Conservation (phyloP, 2,888 invertebrate species). For the Elmis aenea region DNA sequence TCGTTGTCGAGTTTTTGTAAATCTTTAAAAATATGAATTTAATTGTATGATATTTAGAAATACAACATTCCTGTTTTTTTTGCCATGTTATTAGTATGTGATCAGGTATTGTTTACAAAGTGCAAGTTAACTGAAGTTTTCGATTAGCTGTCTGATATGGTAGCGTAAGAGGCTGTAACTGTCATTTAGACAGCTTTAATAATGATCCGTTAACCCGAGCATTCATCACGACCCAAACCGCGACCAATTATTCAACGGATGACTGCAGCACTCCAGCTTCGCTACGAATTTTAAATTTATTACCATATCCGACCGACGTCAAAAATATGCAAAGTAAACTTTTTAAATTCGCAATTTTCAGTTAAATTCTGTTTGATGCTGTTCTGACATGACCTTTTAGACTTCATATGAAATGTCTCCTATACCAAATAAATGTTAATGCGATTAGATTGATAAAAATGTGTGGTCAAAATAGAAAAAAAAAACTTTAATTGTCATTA, state of each 20-base stretch:
- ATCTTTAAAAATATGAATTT: too few species aligned
- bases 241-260: conserved; percentile 35
- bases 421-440: too few species aligned
- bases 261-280: conserved; percentile 28
- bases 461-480: too few species aligned
- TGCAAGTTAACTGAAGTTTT: too few species aligned
- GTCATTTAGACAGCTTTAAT: conserved; percentile 31
- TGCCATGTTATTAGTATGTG: too few species aligned
- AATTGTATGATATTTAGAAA: too few species aligned
- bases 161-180: conserved; percentile 5
- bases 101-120: too few species aligned
- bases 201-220: conserved; percentile 33
- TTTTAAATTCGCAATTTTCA: conserved; percentile 2
- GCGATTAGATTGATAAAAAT: too few species aligned
- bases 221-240: conserved; percentile 34
- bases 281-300: conserved; percentile 24
- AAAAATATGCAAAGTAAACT: conserved; percentile 4
- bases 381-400: conserved; percentile 9
- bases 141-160: too few species aligned
- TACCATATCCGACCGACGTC: conserved; percentile 8
- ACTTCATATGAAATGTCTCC: too few species aligned
- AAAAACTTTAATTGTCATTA: neutral
- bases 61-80: too few species aligned
- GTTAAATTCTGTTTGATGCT: conserved; percentile 11
- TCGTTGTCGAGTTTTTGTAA: too few species aligned